Evolutionary conservation across 2,797 vertebrate genomes (phyloP).

Genomic region (Muscicapa comitata): DNA sequence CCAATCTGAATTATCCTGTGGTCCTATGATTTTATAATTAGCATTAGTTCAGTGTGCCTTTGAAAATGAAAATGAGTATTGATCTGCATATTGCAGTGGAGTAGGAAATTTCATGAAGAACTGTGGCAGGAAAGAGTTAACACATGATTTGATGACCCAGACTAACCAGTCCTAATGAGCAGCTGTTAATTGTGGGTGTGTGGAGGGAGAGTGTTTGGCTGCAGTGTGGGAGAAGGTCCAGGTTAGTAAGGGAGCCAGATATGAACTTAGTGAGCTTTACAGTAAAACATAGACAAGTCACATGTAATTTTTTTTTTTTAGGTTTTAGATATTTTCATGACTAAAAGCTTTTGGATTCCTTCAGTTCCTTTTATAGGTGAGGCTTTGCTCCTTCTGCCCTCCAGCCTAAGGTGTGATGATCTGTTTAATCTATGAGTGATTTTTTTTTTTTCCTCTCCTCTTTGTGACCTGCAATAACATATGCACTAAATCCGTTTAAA

Average conservation of each 20-base stretch:
- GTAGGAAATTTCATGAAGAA: not conserved
- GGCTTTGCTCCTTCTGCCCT: not conserved
- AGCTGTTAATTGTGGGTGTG: not conserved
- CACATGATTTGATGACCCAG: not conserved
- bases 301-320: not conserved
- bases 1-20: not conserved
- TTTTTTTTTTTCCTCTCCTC: not conserved
- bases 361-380: not conserved
- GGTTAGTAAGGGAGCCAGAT: rapidly evolving
- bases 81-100: not conserved
- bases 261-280: not conserved
- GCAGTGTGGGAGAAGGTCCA: not conserved
- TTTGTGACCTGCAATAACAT: not conserved
- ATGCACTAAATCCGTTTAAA: not conserved
- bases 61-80: not conserved
- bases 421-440: not conserved
- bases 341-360: not conserved
- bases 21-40: not conserved
- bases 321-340: not conserved
- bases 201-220: rapidly evolving
- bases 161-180: not conserved
- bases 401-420: not conserved
- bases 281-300: rapidly evolving
- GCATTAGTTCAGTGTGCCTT: not conserved
- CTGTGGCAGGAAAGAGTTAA: not conserved